Conservation (phyloP, 2,797 vertebrate genomes). For the Channallabes apus region DNA sequence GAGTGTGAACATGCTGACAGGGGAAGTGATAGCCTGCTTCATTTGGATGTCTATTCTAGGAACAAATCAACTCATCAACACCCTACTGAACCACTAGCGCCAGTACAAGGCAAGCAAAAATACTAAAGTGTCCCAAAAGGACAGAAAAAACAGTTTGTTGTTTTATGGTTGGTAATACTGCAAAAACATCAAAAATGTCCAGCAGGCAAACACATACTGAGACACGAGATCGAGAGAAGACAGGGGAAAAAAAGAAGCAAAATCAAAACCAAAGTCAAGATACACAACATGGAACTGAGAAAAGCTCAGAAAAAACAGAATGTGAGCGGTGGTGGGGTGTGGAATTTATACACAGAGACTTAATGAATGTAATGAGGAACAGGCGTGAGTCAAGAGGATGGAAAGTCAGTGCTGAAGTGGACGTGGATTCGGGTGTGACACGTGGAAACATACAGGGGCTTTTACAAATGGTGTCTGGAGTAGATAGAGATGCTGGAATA, state of each 20-base stretch:
- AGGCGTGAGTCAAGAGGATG: neutral
- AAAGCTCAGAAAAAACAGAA: neutral
- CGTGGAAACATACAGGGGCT: neutral
- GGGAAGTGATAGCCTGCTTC: slow-evolving; percentile 15
- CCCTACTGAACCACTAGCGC: slow-evolving; percentile 11
- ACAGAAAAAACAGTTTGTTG: neutral
- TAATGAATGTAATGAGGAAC: neutral
- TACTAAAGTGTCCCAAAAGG: slow-evolving; percentile 4
- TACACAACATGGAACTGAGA: neutral
- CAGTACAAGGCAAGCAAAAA: slow-evolving; percentile 9
- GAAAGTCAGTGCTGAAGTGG: neutral
- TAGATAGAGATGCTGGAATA: neutral
- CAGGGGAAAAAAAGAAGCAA: neutral
- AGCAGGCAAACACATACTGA: neutral
- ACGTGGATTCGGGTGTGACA: neutral
- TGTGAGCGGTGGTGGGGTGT: neutral
- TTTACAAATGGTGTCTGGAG: neutral
- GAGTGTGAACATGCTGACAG: slow-evolving; percentile 7
- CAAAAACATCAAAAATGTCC: neutral
- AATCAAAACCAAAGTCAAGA: neutral
- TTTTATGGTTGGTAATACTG: neutral
- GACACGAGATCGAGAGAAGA: too few relatives aligned
- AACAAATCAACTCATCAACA: slow-evolving; percentile 22
- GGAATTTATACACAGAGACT: slow-evolving; percentile 1
- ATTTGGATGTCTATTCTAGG: slow-evolving; percentile 26